Evolutionary conservation across 2,797 vertebrate species (phyloP), one percentile per base, ranked within the genome.

Genomic region (Jordanella pulchra): DNA sequence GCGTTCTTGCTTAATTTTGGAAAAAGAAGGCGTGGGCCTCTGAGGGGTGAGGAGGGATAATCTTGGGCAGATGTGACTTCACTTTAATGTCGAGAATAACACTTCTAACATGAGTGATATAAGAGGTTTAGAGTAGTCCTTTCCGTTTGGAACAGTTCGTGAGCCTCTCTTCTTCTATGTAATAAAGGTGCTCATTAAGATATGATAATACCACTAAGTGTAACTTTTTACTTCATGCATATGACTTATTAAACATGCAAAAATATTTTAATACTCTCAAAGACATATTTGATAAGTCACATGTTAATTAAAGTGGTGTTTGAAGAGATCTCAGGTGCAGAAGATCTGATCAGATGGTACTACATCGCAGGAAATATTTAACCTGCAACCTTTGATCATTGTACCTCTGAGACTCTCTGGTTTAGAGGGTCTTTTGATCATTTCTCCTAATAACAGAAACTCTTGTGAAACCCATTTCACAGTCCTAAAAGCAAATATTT

Each of bases 1-100:
- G 87, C 71, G 73, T 77, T 84, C 80, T 90, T 83, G 86, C 79
- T 83, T 89, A 61, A 86, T 91, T 90, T 86, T 82, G 55, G 72
- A 89, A 91, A 90, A 81, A 72, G 84, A 79, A 67, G 87, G 82
- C 77, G 80, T 65, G 83, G 85, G 78, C 87, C 83, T 77, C 65
- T 79, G 78, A 86, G 77, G 84, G 89, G 76, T 79, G 80, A 80
- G 69, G 23, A 79, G 76, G 48, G 79, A 79, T 80, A 81, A 67
- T 77, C 74, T 70, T 67, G 74, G 83, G 74, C 87, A 93, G 87
- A 90, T 91, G 86, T 89, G 84, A 77, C 72, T 76, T 68, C 65
- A 60, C 72, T 74, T 80, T 71, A 73, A 56, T 69, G 61, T 72
- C 77, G 77, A 83, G 72, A 69, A 76, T 60, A 67, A n/a, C 75